These are phyloP conservation scores for Diplazon laetatorius DNA, from an alignment of 2,888 invertebrate species.

Conservation along the genomic window DNA sequence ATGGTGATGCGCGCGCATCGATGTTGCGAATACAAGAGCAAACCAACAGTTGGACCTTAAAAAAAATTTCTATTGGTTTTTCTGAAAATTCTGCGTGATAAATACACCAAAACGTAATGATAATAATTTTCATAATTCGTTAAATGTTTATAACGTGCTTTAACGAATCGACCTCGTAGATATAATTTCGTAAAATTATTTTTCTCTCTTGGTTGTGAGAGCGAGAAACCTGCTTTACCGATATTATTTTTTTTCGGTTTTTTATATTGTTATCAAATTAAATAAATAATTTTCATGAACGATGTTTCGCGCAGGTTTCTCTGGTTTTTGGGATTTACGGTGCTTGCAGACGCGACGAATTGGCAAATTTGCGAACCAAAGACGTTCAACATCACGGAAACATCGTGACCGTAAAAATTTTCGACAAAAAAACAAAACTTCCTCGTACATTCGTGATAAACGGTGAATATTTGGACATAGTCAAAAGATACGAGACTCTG, in stretches of 20 bases:
- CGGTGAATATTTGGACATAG: slow-evolving; percentile 52
- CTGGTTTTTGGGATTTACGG: slow-evolving; percentile 42
- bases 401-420: slow-evolving; percentile 15
- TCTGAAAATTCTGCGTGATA: too few species aligned
- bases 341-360: slow-evolving; percentile 40
- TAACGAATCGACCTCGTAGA: too few species aligned
- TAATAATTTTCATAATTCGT: too few species aligned
- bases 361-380: slow-evolving; percentile 8
- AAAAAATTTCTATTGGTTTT: too few species aligned
- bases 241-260: neutral
- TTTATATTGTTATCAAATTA: neutral
- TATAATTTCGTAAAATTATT: too few species aligned
- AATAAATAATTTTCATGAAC: neutral
- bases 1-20: too few species aligned
- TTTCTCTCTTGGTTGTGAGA: too few species aligned
- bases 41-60: too few species aligned
- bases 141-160: too few species aligned
- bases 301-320: slow-evolving; percentile 26
- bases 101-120: too few species aligned
- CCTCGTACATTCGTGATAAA: slow-evolving; percentile 57
- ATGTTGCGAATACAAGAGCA: too few species aligned
- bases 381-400: slow-evolving; percentile 23
- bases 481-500: slow-evolving; percentile 53
- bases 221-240: too few species aligned
- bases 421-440: slow-evolving; percentile 42